Base-by-base conservation (phyloP, 1,140 invertebrate genomes). In the Physella acuta region DNA sequence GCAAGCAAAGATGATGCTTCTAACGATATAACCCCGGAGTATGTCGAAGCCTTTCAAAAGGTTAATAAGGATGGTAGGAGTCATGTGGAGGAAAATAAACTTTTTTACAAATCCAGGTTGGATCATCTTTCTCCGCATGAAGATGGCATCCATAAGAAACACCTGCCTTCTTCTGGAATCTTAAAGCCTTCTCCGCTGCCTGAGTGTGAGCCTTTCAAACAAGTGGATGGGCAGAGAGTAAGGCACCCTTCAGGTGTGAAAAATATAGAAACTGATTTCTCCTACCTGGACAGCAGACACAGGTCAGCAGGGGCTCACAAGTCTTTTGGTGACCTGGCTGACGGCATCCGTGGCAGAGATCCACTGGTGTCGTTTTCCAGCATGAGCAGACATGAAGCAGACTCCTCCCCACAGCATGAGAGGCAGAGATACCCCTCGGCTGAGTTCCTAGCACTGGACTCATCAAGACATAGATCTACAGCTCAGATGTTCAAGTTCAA, bases 351-450 rank as follows among this genome's bases (percentile, higher is more conserved):
- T 11, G 28, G 2, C 37, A 60, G 34, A 60, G 58, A 60, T 60
- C 33, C 33, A 20, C 28, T 60, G 3, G 58, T 60, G 14, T 60
- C 33, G 1, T 36, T 34, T 17, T 36, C 58, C 17, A 60, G 58
- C 34, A 33, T 60, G 58, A 60, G 31, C 58, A 60, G 58, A 24
- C 58, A n/a, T n/a, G n/a, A n/a, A n/a, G n/a, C n/a, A n/a, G n/a
- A n/a, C n/a, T n/a, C n/a, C n/a, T n/a, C n/a, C n/a, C n/a, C n/a
- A n/a, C n/a, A n/a, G n/a, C n/a, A n/a, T n/a, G n/a, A n/a, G n/a
- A 60, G 58, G n/a, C 58, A 60, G 5, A 60, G 34, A n/a, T 60
- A 60, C 37, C 34, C 58, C 37, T 60, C 34, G 3, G n/a, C n/a
- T n/a, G n/a, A n/a, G n/a, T n/a, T n/a, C n/a, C n/a, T n/a, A n/a